phyloP scores from a whole-genome alignment of 2,113 vertebrate genomes.

The Lagopus muta region DNA sequence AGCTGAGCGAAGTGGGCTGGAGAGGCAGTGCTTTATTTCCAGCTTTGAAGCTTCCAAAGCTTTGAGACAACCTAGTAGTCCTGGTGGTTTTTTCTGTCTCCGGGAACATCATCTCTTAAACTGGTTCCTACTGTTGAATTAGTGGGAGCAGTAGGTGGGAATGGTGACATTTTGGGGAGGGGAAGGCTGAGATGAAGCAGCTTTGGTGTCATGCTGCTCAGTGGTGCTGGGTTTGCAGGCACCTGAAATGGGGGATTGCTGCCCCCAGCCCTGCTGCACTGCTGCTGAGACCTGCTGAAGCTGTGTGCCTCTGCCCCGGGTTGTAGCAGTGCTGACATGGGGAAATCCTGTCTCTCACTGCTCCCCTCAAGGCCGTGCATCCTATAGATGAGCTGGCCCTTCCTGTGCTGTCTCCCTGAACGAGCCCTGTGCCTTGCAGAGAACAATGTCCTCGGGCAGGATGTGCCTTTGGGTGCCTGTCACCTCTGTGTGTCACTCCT shows the following conservation, averaged over 20 bases:
- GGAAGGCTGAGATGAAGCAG: background rate
- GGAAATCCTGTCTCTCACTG: constrained; percentile 3
- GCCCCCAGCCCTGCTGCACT: background rate
- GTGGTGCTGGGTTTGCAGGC: background rate
- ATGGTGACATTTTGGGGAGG: background rate
- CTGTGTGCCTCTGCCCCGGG: background rate
- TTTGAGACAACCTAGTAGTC: background rate
- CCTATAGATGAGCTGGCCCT: constrained; percentile 17
- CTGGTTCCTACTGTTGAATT: background rate
- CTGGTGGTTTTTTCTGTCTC: background rate
- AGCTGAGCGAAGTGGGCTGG: background rate
- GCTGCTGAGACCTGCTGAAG: background rate
- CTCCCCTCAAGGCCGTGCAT: background rate
- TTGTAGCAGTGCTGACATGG: background rate
- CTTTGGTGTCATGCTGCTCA: background rate
- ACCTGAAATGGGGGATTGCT: background rate
- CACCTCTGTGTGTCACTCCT: background rate
- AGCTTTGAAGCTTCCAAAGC: background rate
- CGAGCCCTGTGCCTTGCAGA: accelerated
- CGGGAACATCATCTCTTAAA: background rate
- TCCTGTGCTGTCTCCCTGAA: background rate
- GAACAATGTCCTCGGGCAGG: background rate
- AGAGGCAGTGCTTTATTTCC: background rate
- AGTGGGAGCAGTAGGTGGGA: background rate
- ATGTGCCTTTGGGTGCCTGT: background rate